Conservation (phyloP, 2,113 vertebrate genomes). For the Chaetodon trifascialis region DNA sequence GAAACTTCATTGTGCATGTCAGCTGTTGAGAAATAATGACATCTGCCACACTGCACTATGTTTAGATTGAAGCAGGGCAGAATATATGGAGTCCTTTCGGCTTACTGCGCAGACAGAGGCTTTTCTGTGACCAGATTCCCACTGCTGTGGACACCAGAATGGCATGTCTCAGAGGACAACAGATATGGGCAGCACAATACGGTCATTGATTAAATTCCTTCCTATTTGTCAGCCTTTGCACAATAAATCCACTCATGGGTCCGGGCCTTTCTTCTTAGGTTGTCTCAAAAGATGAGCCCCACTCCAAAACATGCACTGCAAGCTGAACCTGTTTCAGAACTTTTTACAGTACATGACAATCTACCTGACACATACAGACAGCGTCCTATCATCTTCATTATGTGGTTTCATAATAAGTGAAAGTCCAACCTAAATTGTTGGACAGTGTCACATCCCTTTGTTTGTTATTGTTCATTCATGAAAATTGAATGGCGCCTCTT, state of each 20-base stretch:
- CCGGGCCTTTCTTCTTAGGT: conserved; percentile 16
- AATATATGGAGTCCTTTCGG: conserved; percentile 11
- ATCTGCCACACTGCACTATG: neutral
- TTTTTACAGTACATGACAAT: neutral
- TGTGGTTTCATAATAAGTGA: neutral
- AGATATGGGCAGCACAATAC: conserved; percentile 39
- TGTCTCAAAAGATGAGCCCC: conserved; percentile 33
- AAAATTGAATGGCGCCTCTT: neutral
- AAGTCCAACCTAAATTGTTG: neutral
- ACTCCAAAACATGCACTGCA: conserved; percentile 3
- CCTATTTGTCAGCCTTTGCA: conserved; percentile 43
- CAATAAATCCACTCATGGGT: conserved; percentile 12
- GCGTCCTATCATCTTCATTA: neutral
- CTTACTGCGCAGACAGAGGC: conserved; percentile 3
- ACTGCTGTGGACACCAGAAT: conserved; percentile 13
- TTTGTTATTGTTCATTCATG: too few species aligned
- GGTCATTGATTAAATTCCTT: conserved; percentile 46
- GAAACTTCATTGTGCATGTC: neutral
- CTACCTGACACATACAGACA: too few species aligned
- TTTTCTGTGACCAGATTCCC: conserved; percentile 23
- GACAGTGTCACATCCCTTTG: too few species aligned
- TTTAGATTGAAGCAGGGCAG: neutral
- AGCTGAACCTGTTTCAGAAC: neutral
- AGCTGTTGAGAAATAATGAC: neutral
- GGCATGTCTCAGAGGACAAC: conserved; percentile 7